phyloP scores from a whole-genome alignment of 2,113 vertebrate species.

The Chaetodon trifascialis region DNA sequence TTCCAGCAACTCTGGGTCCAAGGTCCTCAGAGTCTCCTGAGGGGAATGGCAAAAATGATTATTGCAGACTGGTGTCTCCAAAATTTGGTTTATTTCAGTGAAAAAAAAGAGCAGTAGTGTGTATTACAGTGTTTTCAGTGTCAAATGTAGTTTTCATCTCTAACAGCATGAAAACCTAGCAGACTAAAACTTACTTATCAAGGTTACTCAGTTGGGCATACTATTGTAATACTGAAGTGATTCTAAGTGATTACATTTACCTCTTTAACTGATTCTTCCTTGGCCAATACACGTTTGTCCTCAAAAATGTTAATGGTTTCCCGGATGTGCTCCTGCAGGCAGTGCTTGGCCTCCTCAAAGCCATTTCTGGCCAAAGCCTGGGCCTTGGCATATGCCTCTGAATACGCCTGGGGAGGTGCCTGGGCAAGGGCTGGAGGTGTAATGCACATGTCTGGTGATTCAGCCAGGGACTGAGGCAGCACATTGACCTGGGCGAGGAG shows the following conservation, averaged over 20 bases:
- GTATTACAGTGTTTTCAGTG: neutral
- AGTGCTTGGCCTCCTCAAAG: constrained; percentile 85
- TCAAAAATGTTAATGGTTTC: constrained; percentile 80
- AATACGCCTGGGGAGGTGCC: constrained; percentile 77
- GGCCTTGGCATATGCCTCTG: constrained; percentile 82
- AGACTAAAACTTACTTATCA: neutral
- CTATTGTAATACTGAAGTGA: neutral
- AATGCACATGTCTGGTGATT: constrained; percentile 66
- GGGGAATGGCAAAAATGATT: neutral
- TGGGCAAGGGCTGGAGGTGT: constrained; percentile 71
- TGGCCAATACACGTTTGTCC: constrained; percentile 64
- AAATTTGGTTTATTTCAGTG: neutral
- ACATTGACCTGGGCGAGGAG: constrained; percentile 37
- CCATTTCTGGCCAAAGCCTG: constrained; percentile 81
- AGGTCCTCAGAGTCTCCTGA: constrained; percentile 87
- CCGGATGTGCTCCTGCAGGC: constrained; percentile 83
- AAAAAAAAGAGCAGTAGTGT: neutral
- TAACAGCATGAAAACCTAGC: neutral
- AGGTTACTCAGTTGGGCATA: neutral
- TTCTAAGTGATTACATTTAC: constrained; percentile 45
- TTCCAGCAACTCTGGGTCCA: constrained; percentile 86
- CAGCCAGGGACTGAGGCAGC: constrained; percentile 47
- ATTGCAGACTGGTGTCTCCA: neutral
- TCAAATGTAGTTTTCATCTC: neutral
- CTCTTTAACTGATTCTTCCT: constrained; percentile 73